These are phyloP conservation scores for Panopea generosa DNA, from an alignment of 2,888 invertebrate genomes.

Conservation along the genomic window DNA sequence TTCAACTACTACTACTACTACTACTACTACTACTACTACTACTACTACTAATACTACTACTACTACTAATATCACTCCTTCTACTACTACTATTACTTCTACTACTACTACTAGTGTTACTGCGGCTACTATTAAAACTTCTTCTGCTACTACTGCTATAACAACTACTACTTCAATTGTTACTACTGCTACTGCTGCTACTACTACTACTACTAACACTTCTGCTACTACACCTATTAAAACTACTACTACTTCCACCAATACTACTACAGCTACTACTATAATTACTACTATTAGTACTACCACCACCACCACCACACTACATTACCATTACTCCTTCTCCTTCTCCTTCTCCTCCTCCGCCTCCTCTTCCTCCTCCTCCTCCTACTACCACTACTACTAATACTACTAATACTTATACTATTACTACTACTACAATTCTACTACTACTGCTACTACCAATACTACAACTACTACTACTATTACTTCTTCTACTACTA, in stretches of 20 bases:
- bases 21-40: slow-evolving; percentile 12
- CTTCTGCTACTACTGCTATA: slow-evolving; percentile 5
- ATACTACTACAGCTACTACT: slow-evolving; percentile 13
- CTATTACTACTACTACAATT: too few species aligned
- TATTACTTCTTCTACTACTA: too few species aligned
- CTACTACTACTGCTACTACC: too few species aligned
- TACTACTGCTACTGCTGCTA: background rate
- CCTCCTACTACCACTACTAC: too few species aligned
- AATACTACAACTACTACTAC: too few species aligned
- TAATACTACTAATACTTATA: too few species aligned
- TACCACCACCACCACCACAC: background rate
- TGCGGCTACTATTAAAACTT: slow-evolving; percentile 7
- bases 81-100: slow-evolving; percentile 12
- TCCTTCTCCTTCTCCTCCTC: slow-evolving; percentile 2
- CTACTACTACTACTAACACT: background rate
- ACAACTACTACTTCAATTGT: slow-evolving; percentile 11
- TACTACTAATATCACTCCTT: slow-evolving; percentile 13
- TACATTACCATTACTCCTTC: slow-evolving; percentile 5
- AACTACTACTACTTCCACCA: slow-evolving; percentile 10
- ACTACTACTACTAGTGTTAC: slow-evolving; percentile 8
- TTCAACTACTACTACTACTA: too few species aligned
- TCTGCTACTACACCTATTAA: slow-evolving; percentile 7
- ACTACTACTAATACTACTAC: slow-evolving; percentile 15
- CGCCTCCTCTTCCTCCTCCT: too few species aligned
- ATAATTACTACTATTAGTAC: slow-evolving; percentile 7